These are phyloP conservation scores for Gasterosteus nipponicus DNA, from an alignment of 2,113 vertebrate genomes.

Conservation along the genomic window DNA sequence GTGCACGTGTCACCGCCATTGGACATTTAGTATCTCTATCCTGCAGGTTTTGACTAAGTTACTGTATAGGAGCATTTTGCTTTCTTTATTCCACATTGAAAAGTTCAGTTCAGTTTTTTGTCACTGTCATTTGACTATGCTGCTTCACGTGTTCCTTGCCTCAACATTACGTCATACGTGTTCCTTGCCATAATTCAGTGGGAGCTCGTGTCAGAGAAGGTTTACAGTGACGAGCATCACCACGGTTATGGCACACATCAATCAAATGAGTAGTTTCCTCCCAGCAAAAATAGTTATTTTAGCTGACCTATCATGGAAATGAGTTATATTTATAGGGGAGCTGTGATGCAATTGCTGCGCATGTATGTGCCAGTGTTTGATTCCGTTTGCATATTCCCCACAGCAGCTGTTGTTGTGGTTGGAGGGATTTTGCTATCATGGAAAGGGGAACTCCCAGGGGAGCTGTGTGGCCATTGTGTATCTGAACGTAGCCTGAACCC, in stretches of 20 bases:
- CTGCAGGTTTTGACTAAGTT: not conserved
- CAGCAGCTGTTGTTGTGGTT: slow-evolving; percentile 73
- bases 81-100: not conserved
- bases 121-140: not conserved
- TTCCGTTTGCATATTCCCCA: slow-evolving; percentile 50
- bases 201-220: not conserved
- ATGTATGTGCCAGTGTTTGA: slow-evolving; percentile 26
- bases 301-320: slow-evolving; percentile 44
- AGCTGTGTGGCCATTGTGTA: slow-evolving; percentile 45
- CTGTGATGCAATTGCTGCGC: slow-evolving; percentile 25
- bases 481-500: slow-evolving; percentile 49
- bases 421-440: slow-evolving; percentile 69
- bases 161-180: slow-evolving; percentile 3
- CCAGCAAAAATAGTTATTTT: slow-evolving; percentile 38
- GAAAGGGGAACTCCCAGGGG: slow-evolving; percentile 70
- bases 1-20: not conserved
- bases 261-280: slow-evolving; percentile 52
- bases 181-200: slow-evolving; percentile 1
- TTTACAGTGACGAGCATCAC: not conserved
- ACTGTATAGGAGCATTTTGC: not conserved
- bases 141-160: not conserved
- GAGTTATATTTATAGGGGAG: slow-evolving; percentile 49
- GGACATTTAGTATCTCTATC: not conserved
- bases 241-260: not conserved
- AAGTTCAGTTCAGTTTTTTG: not conserved